A percentile compares a stretch with the other conserved stretches of the same genome.
Conservation (phyloP, 1,140 invertebrate species). For the Drusus annulatus region DNA sequence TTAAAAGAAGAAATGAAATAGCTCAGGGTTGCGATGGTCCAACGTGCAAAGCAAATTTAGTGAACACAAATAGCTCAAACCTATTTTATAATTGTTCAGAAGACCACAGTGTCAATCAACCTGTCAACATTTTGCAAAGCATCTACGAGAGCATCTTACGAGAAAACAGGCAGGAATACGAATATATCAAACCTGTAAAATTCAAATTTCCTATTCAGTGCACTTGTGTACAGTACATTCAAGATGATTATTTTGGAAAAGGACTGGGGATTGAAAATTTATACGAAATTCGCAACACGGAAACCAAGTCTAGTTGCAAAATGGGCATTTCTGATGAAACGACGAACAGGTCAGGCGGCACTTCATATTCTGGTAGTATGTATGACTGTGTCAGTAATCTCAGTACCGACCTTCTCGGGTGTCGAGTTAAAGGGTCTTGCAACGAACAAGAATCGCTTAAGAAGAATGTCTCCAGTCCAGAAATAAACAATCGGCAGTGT, state of each 20-base stretch:
- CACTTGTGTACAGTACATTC: neutral
- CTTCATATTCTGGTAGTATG: neutral
- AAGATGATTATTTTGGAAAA: neutral
- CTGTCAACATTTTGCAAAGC: slow-evolving; percentile 26
- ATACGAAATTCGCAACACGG: neutral
- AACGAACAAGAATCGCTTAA: too few relatives aligned
- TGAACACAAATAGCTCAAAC: neutral
- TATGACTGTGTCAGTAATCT: neutral
- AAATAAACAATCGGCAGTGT: neutral
- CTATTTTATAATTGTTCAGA: slow-evolving; percentile 21
- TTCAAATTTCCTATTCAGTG: slow-evolving; percentile 21
- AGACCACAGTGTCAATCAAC: neutral
- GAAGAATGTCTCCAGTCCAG: neutral
- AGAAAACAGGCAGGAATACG: neutral
- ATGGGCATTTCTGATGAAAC: neutral
- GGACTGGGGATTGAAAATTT: neutral
- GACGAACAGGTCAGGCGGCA: neutral
- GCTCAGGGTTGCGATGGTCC: neutral
- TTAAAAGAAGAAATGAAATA: neutral
- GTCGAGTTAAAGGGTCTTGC: neutral
- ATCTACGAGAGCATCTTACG: slow-evolving; percentile 24
- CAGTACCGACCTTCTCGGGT: neutral
- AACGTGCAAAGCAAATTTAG: too few relatives aligned
- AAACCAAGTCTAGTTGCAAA: slow-evolving; percentile 23
- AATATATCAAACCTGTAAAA: slow-evolving; percentile 1